Base-by-base conservation (phyloP, 2,113 vertebrate genomes). In the Sturnira hondurensis region DNA sequence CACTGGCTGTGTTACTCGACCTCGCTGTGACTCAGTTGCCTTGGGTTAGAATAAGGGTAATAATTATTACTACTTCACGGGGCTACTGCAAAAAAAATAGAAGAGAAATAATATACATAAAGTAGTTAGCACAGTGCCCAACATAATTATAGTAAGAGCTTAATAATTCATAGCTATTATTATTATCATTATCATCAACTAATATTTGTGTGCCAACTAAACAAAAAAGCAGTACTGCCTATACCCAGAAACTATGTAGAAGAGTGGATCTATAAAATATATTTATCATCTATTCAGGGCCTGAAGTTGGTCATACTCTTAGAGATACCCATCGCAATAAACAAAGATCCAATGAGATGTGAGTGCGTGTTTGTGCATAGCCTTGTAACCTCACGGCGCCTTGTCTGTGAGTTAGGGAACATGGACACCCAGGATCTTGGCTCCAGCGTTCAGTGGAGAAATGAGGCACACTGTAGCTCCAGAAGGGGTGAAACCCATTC, bases 21-120 rank as follows among this genome's bases (percentile, higher is more conserved):
- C n/a, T 45, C 65, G 10, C 56, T 92, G 81, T 93, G 91, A 96
- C 90, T 97, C 96, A 96, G 92, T 96, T 96, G 92, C 94, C 89
- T 89, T 81, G 38, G 84, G 38, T 93, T 94, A 86, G 84, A 90
- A 86, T 78, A 88, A 95, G n/a, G 71, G 76, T 88, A 67, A 91
- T 89, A 86, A 95, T 86, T 92, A 95, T 56, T 84, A 24, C 56
- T 41, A 85, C 61, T 77, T 91, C 43, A 87, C 47, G 85, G 71
- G 70, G 65, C 63, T 68, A 84, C 78, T 92, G 84, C 54, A 81
- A 80, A 95, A 56, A 54, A 16, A 73, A 76, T 80, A 41, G 58
- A 67, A 26, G 74, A 50, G 17, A 89, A 87, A 73, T 38, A 45
- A 65, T 54, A 43, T 91, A 61, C 20, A 78, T 84, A 58, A 94